These are phyloP conservation scores for Daktulosphaira vitifoliae DNA, from an alignment of 1,140 invertebrate genomes.

Conservation along the genomic window DNA sequence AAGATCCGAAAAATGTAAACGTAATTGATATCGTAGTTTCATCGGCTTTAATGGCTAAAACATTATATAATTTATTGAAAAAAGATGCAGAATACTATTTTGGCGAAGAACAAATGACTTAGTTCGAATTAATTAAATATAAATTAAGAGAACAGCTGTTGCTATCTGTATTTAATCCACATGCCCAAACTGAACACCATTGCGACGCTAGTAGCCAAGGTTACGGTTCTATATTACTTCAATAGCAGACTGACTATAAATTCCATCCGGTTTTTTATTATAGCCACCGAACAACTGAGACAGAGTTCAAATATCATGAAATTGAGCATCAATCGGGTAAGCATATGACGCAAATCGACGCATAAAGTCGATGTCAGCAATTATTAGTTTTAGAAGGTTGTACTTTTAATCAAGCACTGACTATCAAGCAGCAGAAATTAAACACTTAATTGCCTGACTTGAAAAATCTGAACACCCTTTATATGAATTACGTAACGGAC, in stretches of 20 bases:
- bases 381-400: neutral
- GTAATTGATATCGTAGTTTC: neutral
- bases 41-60: too few species aligned
- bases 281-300: conserved; percentile 38
- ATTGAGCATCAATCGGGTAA: neutral
- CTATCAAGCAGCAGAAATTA: neutral
- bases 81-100: neutral
- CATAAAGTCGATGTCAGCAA: neutral
- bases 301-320: conserved; percentile 41
- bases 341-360: neutral
- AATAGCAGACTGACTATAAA: conserved; percentile 18
- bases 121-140: neutral
- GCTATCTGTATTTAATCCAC: conserved; percentile 41
- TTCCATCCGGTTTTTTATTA: conserved; percentile 41
- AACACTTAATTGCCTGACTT: neutral
- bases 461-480: neutral
- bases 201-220: conserved; percentile 37
- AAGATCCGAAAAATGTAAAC: neutral
- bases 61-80: neutral
- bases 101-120: neutral
- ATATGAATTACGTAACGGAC: neutral
- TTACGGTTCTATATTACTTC: conserved; percentile 36
- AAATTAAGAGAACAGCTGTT: conserved; percentile 39
- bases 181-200: conserved; percentile 40
- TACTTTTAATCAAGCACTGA: neutral